These are phyloP conservation scores for Spea multiplicata DNA, from an alignment of 2,113 vertebrate genomes.

Conservation along the genomic window DNA sequence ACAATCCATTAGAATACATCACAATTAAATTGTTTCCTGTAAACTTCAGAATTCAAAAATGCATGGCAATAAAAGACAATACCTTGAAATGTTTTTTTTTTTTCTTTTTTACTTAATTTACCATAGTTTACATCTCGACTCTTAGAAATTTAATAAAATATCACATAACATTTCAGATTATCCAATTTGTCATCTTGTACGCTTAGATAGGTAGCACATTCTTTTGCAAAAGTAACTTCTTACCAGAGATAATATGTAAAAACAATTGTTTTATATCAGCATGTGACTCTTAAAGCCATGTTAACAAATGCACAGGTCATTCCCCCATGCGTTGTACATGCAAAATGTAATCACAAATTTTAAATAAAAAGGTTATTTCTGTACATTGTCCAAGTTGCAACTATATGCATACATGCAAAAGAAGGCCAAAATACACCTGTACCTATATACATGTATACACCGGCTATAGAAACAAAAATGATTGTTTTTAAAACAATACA, in stretches of 20 bases:
- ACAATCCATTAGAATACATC: constrained; percentile 52
- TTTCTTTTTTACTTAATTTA: constrained; percentile 51
- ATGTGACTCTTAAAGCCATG: constrained; percentile 68
- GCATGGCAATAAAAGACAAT: constrained; percentile 59
- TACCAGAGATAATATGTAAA: constrained; percentile 70
- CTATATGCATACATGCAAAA: constrained; percentile 81
- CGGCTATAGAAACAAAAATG: constrained; percentile 73
- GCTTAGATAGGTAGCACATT: constrained; percentile 71
- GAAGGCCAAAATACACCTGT: constrained; percentile 67
- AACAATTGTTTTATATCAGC: constrained; percentile 67
- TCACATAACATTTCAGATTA: constrained; percentile 60
- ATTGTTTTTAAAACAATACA: constrained; percentile 77
- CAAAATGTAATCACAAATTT: constrained; percentile 76
- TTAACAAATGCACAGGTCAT: constrained; percentile 63
- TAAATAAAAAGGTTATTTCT: constrained; percentile 78
- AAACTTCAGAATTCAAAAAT: constrained; percentile 64
- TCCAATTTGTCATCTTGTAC: constrained; percentile 54
- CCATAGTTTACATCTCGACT: constrained; percentile 48
- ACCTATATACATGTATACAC: constrained; percentile 81
- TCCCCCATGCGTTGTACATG: constrained; percentile 78
- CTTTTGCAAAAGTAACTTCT: constrained; percentile 69
- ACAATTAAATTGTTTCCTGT: constrained; percentile 66
- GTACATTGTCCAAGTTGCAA: constrained; percentile 77
- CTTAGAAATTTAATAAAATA: constrained; percentile 56
- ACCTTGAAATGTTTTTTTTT: constrained; percentile 53